Evolutionary conservation across 1,140 invertebrate genomes (phyloP).

Genomic region (Amphibalanus amphitrite): DNA sequence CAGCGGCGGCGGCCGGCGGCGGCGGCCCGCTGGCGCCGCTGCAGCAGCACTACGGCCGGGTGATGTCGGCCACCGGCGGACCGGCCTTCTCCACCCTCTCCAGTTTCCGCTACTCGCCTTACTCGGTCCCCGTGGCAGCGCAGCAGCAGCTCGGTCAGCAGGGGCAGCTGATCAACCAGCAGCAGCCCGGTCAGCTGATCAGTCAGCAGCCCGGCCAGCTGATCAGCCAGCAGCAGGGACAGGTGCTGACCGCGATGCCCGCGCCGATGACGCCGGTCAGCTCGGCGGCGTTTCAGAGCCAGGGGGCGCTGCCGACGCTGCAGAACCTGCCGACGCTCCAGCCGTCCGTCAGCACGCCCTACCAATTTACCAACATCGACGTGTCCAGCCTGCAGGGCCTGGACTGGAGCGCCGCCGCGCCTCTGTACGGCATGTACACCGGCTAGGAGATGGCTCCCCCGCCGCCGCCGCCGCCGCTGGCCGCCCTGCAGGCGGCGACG

Average conservation of each 20-base stretch:
- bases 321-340: constrained; percentile 34
- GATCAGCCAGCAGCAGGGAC: too few species aligned
- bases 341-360: constrained; percentile 28
- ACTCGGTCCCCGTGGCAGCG: constrained; percentile 41
- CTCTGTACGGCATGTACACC: neutral
- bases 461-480: neutral
- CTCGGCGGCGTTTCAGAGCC: neutral
- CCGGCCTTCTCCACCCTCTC: constrained; percentile 18
- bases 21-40: constrained; percentile 8
- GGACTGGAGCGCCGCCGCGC: constrained; percentile 52
- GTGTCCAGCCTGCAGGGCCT: constrained; percentile 79
- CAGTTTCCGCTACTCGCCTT: constrained; percentile 41
- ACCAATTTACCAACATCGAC: constrained; percentile 56
- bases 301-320: constrained; percentile 19
- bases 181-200: too few species aligned
- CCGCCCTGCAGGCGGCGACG: neutral
- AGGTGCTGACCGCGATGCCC: constrained; percentile 30
- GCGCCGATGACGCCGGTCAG: neutral
- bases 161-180: too few species aligned
- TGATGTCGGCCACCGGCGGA: constrained; percentile 28
- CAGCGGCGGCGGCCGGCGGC: neutral
- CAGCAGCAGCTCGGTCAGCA: neutral
- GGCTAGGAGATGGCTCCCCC: neutral
- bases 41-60: constrained; percentile 30
- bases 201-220: too few species aligned